Base-by-base conservation (phyloP, 92 coral and sea anemone genomes). In the Virgularia gustaviana region DNA sequence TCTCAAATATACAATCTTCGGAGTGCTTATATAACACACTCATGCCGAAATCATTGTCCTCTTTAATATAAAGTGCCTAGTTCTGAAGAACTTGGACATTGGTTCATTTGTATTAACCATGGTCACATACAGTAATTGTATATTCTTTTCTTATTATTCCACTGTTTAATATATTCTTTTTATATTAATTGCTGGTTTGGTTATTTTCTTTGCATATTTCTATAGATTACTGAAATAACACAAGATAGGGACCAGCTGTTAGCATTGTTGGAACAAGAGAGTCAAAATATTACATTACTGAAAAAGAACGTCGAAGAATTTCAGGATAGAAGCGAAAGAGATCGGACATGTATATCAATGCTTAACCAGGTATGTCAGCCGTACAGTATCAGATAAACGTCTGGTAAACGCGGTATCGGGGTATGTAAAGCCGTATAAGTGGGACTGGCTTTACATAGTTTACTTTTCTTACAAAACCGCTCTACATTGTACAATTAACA, bases 211-310 rank as follows among this genome's bases (percentile, higher is more conserved):
- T 22, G 34, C 25, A 6, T 60, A 2, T 30, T 1, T 6, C 19
- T n/a, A n/a, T 49, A 68, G 75, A 68, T 47, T 68, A 13, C 75
- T 49, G 27, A 30, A n/a, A 23, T 51, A 22, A 43, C 51, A n/a
- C 41, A 49, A 51, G 75, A 68, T 12, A 49, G 45, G 51, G 37
- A 68, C 60, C 44, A 68, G 35, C 60, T 68, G n/a, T 61, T 49
- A 43, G 44, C 47, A 0, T 47, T 49, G 32, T 51, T 68, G 38
- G 75, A 30, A 24, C 32, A 68, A 32, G 49, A 47, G 39, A 37
- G 55, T 44, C 32, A 35, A 20, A 68, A 68, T 33, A 31, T 2
- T 31, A 10, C 44, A 18, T 44, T 29, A 29, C 45, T 68, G 12
- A 61, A 68, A 16, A 68, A 34, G 13, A 45, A 68, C 16, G 10